Conservation (phyloP, 1,140 invertebrate genomes). For the Rhopalosiphum padi region DNA sequence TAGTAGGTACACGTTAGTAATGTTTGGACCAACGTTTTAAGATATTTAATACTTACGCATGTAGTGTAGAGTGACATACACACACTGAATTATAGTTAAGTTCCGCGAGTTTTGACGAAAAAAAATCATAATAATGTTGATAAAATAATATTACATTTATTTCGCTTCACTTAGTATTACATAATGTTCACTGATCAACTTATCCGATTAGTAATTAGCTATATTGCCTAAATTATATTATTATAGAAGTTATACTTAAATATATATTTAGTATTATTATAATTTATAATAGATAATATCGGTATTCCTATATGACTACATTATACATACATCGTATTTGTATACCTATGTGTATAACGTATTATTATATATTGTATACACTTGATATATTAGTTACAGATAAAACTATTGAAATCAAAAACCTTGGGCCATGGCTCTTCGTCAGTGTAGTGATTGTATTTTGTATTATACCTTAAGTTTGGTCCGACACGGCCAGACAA, state of each 20-base stretch:
- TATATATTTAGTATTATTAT: too few relatives aligned
- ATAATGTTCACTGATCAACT: neutral
- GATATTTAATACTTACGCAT: neutral
- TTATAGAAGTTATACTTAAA: too few relatives aligned
- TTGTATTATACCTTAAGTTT: neutral
- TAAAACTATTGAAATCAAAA: constrained; percentile 13
- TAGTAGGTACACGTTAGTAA: neutral
- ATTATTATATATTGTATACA: constrained; percentile 1
- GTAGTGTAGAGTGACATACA: neutral
- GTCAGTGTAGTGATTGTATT: neutral
- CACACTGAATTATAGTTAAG: neutral
- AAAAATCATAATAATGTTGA: neutral
- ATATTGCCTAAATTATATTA: too few relatives aligned
- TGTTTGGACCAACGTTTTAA: neutral
- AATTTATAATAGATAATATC: neutral
- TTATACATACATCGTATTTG: neutral
- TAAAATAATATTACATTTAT: neutral
- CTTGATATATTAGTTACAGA: neutral
- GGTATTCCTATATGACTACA: too few relatives aligned
- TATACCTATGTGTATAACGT: neutral
- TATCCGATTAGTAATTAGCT: neutral
- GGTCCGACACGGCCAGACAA: neutral
- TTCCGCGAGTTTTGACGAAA: neutral
- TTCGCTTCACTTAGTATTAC: neutral
- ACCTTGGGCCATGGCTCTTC: neutral